phyloP scores from a whole-genome alignment of 2,888 invertebrate genomes.

The Drosophila sordidapex region DNA sequence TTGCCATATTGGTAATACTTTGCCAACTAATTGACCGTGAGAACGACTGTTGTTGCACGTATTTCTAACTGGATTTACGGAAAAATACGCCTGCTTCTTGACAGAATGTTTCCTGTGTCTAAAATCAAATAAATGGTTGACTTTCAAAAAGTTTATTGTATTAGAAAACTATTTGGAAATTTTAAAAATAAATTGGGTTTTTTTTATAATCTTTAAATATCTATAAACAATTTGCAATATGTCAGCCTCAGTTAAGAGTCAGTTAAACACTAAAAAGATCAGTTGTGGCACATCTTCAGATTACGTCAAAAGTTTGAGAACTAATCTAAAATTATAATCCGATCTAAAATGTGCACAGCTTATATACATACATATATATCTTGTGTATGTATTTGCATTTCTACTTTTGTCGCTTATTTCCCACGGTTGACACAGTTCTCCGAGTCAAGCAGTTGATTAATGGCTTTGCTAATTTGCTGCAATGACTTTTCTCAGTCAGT shows the following conservation, averaged over 20 bases:
- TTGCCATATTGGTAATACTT: slow-evolving; percentile 45
- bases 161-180: neutral
- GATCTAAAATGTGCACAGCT: neutral
- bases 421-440: slow-evolving; percentile 26
- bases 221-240: neutral
- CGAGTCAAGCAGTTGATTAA: slow-evolving; percentile 44
- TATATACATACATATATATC: neutral
- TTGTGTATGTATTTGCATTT: neutral
- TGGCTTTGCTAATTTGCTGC: slow-evolving; percentile 40
- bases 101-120: neutral
- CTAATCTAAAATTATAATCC: neutral
- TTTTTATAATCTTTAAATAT: neutral
- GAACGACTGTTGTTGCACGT: slow-evolving; percentile 32
- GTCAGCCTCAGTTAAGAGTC: no score
- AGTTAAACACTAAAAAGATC: neutral
- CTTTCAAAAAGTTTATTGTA: no score
- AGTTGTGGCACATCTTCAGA: neutral
- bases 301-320: neutral
- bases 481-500: slow-evolving; percentile 35
- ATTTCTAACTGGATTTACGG: slow-evolving; percentile 8
- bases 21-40: slow-evolving; percentile 53
- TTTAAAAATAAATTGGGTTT: no score
- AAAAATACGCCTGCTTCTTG: neutral
- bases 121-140: neutral
- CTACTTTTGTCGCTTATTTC: slow-evolving; percentile 20